Evolutionary conservation across 2,113 vertebrate species (phyloP).

Genomic region (Chionodraco myersi): DNA sequence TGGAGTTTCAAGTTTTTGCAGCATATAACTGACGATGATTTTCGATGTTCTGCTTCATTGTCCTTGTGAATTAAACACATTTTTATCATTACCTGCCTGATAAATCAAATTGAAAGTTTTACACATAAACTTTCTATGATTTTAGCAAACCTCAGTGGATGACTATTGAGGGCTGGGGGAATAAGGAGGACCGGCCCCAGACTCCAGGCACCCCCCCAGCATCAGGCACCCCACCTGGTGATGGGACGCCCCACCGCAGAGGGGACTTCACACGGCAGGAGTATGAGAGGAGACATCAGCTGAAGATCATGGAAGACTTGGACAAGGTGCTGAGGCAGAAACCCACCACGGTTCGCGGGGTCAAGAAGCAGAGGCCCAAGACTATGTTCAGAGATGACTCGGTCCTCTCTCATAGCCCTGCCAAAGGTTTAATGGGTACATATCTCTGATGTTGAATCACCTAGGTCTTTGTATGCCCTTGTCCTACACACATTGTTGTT

Average conservation of each 20-base stretch:
- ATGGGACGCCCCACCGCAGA: conserved; percentile 83
- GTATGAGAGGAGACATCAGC: conserved; percentile 89
- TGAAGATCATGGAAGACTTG: conserved; percentile 93
- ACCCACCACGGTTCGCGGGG: conserved; percentile 83
- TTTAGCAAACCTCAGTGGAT: conserved; percentile 79
- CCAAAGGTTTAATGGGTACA: conserved; percentile 88
- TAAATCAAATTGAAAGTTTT: conserved; percentile 5
- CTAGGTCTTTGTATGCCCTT: background rate
- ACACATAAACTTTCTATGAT: background rate
- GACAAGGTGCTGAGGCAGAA: conserved; percentile 91
- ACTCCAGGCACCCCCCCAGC: conserved; percentile 70
- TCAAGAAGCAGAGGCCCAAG: conserved; percentile 88
- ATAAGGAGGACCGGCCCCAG: conserved; percentile 76
- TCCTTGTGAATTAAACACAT: background rate
- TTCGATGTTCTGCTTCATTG: conserved; percentile 9
- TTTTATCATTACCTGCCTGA: background rate
- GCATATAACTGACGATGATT: background rate
- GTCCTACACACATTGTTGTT: background rate
- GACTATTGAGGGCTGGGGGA: conserved; percentile 76
- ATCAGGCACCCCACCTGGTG: conserved; percentile 73
- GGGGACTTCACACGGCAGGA: conserved; percentile 90
- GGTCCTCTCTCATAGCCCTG: conserved; percentile 87
- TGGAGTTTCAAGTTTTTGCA: background rate
- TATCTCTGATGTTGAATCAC: background rate
- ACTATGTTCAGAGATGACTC: conserved; percentile 92